Conservation (phyloP, 2,888 invertebrate species). For the Diadromus collaris region DNA sequence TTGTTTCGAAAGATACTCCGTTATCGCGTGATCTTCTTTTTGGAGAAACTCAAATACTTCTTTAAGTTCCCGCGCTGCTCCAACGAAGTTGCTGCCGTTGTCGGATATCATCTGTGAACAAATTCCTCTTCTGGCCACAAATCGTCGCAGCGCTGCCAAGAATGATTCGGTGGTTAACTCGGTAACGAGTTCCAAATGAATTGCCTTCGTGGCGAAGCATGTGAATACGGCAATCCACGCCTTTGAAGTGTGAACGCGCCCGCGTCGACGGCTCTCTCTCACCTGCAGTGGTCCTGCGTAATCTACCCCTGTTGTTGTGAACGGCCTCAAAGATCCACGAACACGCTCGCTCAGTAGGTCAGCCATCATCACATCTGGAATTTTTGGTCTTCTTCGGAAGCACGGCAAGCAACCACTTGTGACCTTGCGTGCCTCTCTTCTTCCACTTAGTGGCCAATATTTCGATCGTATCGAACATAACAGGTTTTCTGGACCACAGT, state of each 20-base stretch:
- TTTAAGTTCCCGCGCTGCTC: constrained; percentile 62
- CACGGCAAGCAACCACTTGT: constrained; percentile 70
- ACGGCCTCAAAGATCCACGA: constrained; percentile 63
- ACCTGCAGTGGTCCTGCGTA: constrained; percentile 60
- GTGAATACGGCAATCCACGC: constrained; percentile 60
- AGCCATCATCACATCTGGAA: constrained; percentile 70
- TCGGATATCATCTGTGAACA: constrained; percentile 70
- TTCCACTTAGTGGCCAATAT: constrained; percentile 70
- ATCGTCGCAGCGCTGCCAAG: constrained; percentile 69
- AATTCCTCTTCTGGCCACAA: constrained; percentile 68
- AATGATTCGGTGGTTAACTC: constrained; percentile 70
- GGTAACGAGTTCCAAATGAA: constrained; percentile 72
- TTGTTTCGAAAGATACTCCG: constrained; percentile 12
- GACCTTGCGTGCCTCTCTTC: constrained; percentile 59
- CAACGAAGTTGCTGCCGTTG: constrained; percentile 74
- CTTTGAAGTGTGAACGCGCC: constrained; percentile 19
- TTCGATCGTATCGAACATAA: constrained; percentile 54
- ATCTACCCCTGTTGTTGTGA: constrained; percentile 60
- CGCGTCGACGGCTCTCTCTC: constrained; percentile 54
- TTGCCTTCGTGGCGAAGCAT: constrained; percentile 56
- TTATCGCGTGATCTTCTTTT: constrained; percentile 14
- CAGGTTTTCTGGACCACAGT: constrained; percentile 59
- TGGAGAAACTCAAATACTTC: constrained; percentile 46
- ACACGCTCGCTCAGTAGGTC: constrained; percentile 72
- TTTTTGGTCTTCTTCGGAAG: constrained; percentile 60